Percentiles rank a stretch among this genome's conserved stretches.
Evolutionary conservation across 1,140 invertebrate species (phyloP).

Genomic region (Heterodera schachtii): DNA sequence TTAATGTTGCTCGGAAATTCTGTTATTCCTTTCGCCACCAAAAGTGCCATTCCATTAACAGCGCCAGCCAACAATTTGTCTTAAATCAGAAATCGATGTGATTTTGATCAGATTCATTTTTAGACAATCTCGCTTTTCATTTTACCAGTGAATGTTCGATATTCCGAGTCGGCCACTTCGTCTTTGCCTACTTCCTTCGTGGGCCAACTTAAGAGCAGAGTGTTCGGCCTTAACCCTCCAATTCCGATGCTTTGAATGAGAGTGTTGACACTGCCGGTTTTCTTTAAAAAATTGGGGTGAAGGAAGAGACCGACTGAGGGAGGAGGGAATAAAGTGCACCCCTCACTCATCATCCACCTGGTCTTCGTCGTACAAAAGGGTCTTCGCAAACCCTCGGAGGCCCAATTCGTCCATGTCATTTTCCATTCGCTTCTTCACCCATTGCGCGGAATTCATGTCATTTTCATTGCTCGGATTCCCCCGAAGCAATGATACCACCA

Average conservation of each 20-base stretch:
- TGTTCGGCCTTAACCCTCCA: slow-evolving; percentile 96
- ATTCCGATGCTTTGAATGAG: slow-evolving; percentile 79
- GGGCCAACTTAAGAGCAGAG: slow-evolving; percentile 97
- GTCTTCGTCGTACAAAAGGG: slow-evolving; percentile 58
- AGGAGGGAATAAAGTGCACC: too few species aligned
- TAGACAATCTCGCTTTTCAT: not conserved
- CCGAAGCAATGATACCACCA: slow-evolving; percentile 85
- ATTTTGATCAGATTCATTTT: not conserved
- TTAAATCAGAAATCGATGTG: slow-evolving; percentile 30
- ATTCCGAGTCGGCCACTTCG: slow-evolving; percentile 50
- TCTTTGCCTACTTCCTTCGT: slow-evolving; percentile 75
- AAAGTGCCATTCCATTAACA: slow-evolving; percentile 61
- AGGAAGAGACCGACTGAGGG: too few species aligned
- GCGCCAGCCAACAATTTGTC: slow-evolving; percentile 52
- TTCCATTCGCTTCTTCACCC: slow-evolving; percentile 59
- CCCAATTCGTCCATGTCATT: slow-evolving; percentile 54
- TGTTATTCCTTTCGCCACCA: slow-evolving; percentile 60
- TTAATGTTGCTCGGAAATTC: slow-evolving; percentile 55
- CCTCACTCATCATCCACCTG: slow-evolving; percentile 37
- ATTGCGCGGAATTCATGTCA: slow-evolving; percentile 45
- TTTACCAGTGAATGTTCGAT: slow-evolving; percentile 59
- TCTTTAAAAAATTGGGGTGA: slow-evolving; percentile 64
- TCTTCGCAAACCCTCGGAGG: slow-evolving; percentile 60
- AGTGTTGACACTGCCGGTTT: slow-evolving; percentile 75
- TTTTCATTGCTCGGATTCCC: slow-evolving; percentile 68